Conservation (phyloP, 2,797 vertebrate species). For the Carduelis carduelis region DNA sequence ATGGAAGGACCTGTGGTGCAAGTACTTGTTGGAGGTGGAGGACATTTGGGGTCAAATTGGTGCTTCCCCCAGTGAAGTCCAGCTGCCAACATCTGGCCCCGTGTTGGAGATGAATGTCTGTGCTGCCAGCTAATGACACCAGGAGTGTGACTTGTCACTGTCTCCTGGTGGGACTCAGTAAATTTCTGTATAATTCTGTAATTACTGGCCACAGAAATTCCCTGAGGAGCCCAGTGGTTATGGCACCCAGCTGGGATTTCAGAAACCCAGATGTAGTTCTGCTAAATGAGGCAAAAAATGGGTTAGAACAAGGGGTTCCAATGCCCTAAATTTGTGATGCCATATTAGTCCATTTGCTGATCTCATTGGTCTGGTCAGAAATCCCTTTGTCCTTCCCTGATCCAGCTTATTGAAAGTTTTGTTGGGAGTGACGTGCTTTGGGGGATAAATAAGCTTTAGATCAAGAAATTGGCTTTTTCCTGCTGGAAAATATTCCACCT, state of each 20-base stretch:
- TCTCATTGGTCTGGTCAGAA: not conserved
- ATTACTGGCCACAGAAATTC: not conserved
- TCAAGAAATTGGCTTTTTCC: not conserved
- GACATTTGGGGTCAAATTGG: not conserved
- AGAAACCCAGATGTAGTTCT: not conserved
- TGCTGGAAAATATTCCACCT: not conserved
- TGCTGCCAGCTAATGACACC: not conserved
- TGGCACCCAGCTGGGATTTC: not conserved
- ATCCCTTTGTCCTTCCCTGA: not conserved
- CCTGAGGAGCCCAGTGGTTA: not conserved
- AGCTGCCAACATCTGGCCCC: not conserved
- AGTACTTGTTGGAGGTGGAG: not conserved
- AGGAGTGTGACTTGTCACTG: not conserved
- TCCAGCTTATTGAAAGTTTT: not conserved
- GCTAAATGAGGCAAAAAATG: conserved; percentile 7
- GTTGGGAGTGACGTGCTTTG: not conserved
- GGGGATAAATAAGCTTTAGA: not conserved
- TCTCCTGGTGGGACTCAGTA: not conserved
- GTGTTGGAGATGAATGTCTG: rapidly evolving
- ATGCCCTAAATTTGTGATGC: not conserved
- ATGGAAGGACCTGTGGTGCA: not conserved
- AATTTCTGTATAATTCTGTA: not conserved
- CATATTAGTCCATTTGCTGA: not conserved
- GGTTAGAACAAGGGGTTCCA: not conserved
- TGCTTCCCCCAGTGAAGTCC: not conserved